These are phyloP conservation scores for Sinhomidia bicolor DNA, from an alignment of 2,888 invertebrate genomes.

Conservation along the genomic window DNA sequence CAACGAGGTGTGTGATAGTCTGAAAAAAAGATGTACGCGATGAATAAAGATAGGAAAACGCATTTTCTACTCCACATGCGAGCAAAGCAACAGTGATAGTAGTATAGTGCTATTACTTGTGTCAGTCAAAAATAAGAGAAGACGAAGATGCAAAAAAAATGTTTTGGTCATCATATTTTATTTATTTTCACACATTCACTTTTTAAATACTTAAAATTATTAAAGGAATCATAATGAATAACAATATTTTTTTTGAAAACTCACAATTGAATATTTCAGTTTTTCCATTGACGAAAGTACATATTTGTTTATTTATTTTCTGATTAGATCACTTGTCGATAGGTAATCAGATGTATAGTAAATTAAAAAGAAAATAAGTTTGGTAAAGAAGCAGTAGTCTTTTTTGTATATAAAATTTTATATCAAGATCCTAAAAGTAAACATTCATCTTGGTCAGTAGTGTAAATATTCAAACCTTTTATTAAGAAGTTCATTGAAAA, in stretches of 20 bases:
- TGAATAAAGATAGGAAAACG: not conserved
- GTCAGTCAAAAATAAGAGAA: not conserved
- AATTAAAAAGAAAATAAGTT: not conserved
- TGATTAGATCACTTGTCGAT: conserved; percentile 6
- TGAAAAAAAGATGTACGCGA: not conserved
- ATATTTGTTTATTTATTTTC: conserved; percentile 25
- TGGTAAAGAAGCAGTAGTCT: not conserved
- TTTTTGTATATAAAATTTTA: not conserved
- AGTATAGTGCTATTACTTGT: not conserved
- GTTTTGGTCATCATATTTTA: not conserved
- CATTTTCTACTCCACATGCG: not conserved
- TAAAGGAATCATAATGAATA: not conserved
- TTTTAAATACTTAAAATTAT: not conserved
- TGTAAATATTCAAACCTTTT: not conserved
- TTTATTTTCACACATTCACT: not conserved
- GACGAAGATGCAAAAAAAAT: not conserved
- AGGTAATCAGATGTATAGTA: not conserved
- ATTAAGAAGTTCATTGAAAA: not conserved
- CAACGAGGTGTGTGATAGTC: conserved; percentile 16
- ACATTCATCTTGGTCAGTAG: not conserved
- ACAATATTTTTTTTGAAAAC: not conserved
- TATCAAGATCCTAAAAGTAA: not conserved
- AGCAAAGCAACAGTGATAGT: not conserved
- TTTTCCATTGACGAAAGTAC: not conserved
- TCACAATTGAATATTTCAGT: not conserved